Base-by-base conservation (phyloP, 2,888 invertebrate species). In the Priocnemis perturbator region DNA sequence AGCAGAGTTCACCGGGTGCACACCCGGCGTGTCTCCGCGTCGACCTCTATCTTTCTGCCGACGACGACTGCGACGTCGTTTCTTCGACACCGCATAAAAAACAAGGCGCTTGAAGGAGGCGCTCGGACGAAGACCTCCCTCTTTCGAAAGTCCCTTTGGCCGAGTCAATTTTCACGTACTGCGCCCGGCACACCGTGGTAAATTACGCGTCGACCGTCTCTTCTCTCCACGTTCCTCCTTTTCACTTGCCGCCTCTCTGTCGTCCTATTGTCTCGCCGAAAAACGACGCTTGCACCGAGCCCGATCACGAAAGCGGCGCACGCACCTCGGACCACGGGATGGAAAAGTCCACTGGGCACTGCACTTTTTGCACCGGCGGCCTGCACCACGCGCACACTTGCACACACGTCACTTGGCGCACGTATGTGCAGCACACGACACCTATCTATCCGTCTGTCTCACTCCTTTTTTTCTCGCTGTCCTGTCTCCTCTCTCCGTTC, bases 321-420 rank as follows among this genome's bases (percentile, higher is more conserved):
- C 50, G 50, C 50, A 50, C 50, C 52, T 21, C 60, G 30, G 50
- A 48, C 44, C 66, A 68, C 72, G 70, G 60, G 73, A 78, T 79
- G 79, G 79, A 81, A 81, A 81, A 81, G 78, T 81, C 78, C 78
- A 79, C 79, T 73, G 79, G 71, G 66, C 76, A 76, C 74, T 73
- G 76, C 71, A 78, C 76, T 78, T 81, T 81, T 79, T 81, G 70
- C 72, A 75, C 69, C 73, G 71, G 71, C 76, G 64, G 68, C 72
- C 73, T 68, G 69, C 71, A 73, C 76, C 74, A 73, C 72, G 77
- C 80, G 72, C 67, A 69, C 72, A 78, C 78, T 73, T 75, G 73
- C 73, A 75, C 68, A 56, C 71, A 68, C 71, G 71, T 73, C 73
- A 73, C 73, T 71, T 60, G 53, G 44, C 59, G 72, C 69, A 63